Conservation (phyloP, 2,888 invertebrate species). For the Volucella inanis region DNA sequence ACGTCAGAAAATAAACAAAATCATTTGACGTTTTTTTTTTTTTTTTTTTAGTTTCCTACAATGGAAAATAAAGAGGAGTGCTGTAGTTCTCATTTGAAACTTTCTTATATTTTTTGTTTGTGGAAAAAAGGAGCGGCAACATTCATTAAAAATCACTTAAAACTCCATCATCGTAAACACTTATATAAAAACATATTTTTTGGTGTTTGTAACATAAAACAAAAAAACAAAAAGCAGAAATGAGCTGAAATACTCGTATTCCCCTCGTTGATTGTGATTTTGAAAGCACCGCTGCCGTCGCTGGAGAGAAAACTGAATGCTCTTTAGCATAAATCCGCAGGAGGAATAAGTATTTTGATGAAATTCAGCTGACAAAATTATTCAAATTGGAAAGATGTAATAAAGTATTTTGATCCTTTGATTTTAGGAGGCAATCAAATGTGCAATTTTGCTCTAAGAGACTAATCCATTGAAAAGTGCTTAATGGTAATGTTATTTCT, state of each 20-base stretch:
- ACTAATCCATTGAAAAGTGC: neutral
- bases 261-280: constrained; percentile 35
- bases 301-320: constrained; percentile 16
- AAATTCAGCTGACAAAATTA: constrained; percentile 37
- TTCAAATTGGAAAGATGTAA: constrained; percentile 45
- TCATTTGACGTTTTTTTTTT: constrained; percentile 46
- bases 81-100: too few relatives aligned
- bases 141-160: constrained; percentile 73
- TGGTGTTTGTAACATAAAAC: neutral
- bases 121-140: constrained; percentile 38
- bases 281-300: neutral
- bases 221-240: neutral
- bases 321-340: constrained; percentile 39
- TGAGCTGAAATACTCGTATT: constrained; percentile 12
- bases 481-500: neutral
- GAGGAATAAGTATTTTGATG: constrained; percentile 25
- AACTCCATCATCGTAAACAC: constrained; percentile 70
- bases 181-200: constrained; percentile 24
- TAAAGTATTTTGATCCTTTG: constrained; percentile 54
- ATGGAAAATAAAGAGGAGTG: neutral
- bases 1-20: constrained; percentile 43
- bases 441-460: neutral
- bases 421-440: constrained; percentile 61
- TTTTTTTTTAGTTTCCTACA: neutral
- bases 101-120: neutral